phyloP scores from a whole-genome alignment of 2,888 invertebrate species.

The Drosophila testacea region DNA sequence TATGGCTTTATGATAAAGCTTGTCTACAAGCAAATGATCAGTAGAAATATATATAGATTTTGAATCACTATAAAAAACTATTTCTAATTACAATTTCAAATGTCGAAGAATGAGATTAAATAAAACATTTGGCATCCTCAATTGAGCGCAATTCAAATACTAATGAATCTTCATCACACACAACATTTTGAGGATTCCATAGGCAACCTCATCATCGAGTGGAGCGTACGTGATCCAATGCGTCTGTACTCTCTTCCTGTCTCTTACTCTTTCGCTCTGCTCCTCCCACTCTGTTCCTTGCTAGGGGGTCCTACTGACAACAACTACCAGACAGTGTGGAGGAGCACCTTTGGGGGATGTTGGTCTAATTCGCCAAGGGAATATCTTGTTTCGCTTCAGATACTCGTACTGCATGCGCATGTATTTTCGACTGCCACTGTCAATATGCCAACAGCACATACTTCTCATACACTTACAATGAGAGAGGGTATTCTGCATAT shows the following conservation, averaged over 20 bases:
- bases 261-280: not conserved
- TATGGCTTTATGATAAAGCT: no score
- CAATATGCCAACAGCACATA: slow-evolving; percentile 51
- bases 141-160: slow-evolving; percentile 22
- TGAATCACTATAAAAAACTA: not conserved
- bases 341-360: slow-evolving; percentile 12
- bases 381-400: slow-evolving; percentile 62
- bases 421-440: slow-evolving; percentile 62
- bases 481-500: not conserved
- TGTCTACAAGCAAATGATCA: no score
- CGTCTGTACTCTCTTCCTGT: not conserved
- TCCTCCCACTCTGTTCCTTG: not conserved
- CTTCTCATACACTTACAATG: slow-evolving; percentile 9
- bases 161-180: slow-evolving; percentile 18
- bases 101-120: slow-evolving; percentile 1
- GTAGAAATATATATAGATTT: no score
- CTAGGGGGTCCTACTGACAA: not conserved
- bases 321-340: slow-evolving; percentile 7
- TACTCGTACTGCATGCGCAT: slow-evolving; percentile 46
- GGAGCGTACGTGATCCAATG: slow-evolving; percentile 30
- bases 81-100: slow-evolving; percentile 9
- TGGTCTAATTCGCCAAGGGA: slow-evolving; percentile 55
- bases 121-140: slow-evolving; percentile 20
- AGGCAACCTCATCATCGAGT: slow-evolving; percentile 22
- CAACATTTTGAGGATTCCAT: slow-evolving; percentile 14